These are phyloP conservation scores for Amblyraja radiata DNA, from an alignment of 2,797 vertebrate species.

Conservation along the genomic window DNA sequence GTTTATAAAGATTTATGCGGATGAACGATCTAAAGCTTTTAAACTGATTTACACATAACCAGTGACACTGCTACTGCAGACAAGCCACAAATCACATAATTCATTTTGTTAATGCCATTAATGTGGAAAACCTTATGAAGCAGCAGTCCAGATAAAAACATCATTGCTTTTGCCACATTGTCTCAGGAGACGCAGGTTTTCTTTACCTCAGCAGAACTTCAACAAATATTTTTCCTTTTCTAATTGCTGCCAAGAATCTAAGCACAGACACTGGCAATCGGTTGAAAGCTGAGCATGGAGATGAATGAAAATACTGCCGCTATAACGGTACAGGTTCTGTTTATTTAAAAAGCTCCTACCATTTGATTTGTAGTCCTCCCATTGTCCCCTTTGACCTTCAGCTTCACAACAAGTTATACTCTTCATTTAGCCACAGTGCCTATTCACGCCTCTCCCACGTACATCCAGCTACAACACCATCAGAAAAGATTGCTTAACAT, in stretches of 20 bases:
- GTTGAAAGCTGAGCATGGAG: conserved; percentile 46
- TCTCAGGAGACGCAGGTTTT: too few relatives aligned
- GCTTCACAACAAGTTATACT: conserved; percentile 47
- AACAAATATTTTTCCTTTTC: conserved; percentile 32
- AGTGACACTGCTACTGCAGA: not conserved
- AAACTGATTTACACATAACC: not conserved
- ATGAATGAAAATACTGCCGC: not conserved
- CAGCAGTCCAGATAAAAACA: not conserved
- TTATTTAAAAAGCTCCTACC: conserved; percentile 58
- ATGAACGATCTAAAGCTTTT: conserved; percentile 1
- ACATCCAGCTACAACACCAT: not conserved
- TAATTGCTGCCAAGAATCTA: conserved; percentile 36
- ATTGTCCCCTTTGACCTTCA: conserved; percentile 58
- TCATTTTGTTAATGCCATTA: not conserved
- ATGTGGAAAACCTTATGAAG: not conserved
- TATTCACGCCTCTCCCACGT: not conserved
- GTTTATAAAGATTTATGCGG: not conserved
- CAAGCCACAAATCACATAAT: not conserved
- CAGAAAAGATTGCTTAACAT: not conserved
- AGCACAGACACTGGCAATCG: conserved; percentile 45
- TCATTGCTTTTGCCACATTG: not conserved
- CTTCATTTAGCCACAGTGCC: conserved; percentile 27
- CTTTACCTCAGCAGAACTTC: not conserved
- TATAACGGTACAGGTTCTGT: not conserved
- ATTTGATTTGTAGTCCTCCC: conserved; percentile 81